Conservation (phyloP, 2,113 vertebrate species). For the Sinocyclocheilus maitianheensis region DNA sequence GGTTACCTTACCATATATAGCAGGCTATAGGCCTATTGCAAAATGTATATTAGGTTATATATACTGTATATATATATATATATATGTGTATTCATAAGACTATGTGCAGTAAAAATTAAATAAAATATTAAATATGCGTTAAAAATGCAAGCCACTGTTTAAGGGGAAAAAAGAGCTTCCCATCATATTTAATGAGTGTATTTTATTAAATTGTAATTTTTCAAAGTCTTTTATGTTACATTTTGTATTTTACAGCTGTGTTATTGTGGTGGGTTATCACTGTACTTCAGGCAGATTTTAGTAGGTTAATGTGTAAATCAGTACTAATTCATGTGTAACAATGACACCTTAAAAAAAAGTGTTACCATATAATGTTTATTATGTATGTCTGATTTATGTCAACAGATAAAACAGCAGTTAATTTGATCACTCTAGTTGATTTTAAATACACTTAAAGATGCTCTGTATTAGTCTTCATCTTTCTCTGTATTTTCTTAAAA, state of each 20-base stretch:
- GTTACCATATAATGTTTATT: no score
- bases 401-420: not conserved
- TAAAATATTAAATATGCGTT: not conserved
- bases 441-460: not conserved
- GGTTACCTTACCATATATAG: not conserved
- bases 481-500: not conserved
- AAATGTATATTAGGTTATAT: no score
- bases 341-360: no score
- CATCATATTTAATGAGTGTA: not conserved
- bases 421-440: not conserved
- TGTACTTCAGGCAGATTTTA: not conserved
- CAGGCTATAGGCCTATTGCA: not conserved
- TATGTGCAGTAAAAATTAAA: not conserved
- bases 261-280: not conserved
- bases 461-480: not conserved
- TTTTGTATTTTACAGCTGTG: not conserved
- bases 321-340: not conserved
- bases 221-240: not conserved
- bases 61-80: no score
- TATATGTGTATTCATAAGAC: not conserved
- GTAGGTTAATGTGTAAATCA: not conserved
- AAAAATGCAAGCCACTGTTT: not conserved
- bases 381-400: not conserved
- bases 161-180: not conserved
- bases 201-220: not conserved